Base-by-base conservation (phyloP, 2,888 invertebrate species). In the Caradrina clavipalpis region DNA sequence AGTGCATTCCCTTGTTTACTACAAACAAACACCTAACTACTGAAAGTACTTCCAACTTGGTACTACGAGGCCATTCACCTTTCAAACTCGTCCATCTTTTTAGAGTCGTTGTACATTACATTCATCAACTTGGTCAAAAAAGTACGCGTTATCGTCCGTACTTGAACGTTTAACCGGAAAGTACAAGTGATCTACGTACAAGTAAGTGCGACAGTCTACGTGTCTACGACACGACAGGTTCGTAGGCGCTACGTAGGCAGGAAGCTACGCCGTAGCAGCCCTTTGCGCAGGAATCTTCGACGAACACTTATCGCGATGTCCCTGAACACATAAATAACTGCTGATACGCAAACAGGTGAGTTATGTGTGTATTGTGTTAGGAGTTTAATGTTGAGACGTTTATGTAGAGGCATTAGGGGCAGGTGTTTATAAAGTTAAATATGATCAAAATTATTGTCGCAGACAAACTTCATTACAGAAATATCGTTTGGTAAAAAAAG, bases 221-320 rank as follows among this genome's bases (percentile, higher is more conserved):
- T 58, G 56, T 2, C 64, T 68, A 76, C 76, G 71, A 56, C 81
- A 73, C 68, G 74, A 55, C 53, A 74, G 53, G 64, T 57, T 75
- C 77, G 82, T 78, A 73, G 74, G 70, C 67, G 53, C 73, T 68
- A 54, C 79, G 77, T 75, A 70, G 77, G 55, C 83, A 76, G 83
- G 81, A 81, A 83, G 83, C 83, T 83, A 83, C 83, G 80, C 73
- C 83, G 83, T 83, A 83, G 83, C 69, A 50, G 69, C 78, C 76
- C 77, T 80, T 82, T 54, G 70, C 58, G 62, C 63, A 63, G 45
- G 65, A 79, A 73, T 84, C 81, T 82, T 75, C 74, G 79, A 74
- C 70, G 68, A 74, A 76, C 77, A 74, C 61, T 82, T 77, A 82
- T 82, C 78, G 76, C 72, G 57, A 62, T 67, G 66, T 76, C 54